Evolutionary conservation across 1,140 invertebrate species (phyloP).

Genomic region (Manduca sexta): DNA sequence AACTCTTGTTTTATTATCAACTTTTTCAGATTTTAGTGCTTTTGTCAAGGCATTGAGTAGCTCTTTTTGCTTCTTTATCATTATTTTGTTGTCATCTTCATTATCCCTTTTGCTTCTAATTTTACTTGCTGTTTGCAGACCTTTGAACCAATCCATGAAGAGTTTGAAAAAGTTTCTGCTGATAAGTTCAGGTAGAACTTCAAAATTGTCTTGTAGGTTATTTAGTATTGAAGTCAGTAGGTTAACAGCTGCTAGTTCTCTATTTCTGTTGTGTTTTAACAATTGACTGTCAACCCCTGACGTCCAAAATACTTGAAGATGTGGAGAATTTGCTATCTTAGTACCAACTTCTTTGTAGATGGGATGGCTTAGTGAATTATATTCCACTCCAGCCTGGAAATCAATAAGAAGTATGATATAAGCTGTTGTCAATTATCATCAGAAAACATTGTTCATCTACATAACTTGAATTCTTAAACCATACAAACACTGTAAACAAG

Average conservation of each 20-base stretch:
- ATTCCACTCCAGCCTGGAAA: slow-evolving; percentile 75
- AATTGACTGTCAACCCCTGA: slow-evolving; percentile 74
- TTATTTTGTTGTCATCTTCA: slow-evolving; percentile 69
- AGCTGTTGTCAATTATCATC: too few species aligned
- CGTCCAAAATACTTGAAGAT: slow-evolving; percentile 72
- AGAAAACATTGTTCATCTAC: too few species aligned
- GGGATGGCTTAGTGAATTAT: slow-evolving; percentile 75
- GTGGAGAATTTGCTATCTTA: slow-evolving; percentile 63
- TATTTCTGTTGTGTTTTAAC: slow-evolving; percentile 75
- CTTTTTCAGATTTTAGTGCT: slow-evolving; percentile 64
- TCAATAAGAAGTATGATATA: background rate
- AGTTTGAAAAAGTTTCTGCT: slow-evolving; percentile 74
- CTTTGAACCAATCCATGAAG: slow-evolving; percentile 74
- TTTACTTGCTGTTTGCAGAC: slow-evolving; percentile 62
- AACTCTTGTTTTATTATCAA: slow-evolving; percentile 72
- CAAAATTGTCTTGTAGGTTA: slow-evolving; percentile 62
- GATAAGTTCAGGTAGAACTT: slow-evolving; percentile 68
- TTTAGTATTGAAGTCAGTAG: slow-evolving; percentile 71
- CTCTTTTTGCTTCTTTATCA: slow-evolving; percentile 73
- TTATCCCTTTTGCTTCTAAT: slow-evolving; percentile 58
- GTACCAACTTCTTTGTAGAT: slow-evolving; percentile 75
- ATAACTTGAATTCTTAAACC: too few species aligned
- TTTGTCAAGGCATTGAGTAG: slow-evolving; percentile 72
- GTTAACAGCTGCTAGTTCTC: slow-evolving; percentile 72
- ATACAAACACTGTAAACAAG: too few species aligned